Evolutionary conservation across 2,113 vertebrate genomes (phyloP), one percentile per base, ranked within the genome.

Genomic region (Tyto alba): DNA sequence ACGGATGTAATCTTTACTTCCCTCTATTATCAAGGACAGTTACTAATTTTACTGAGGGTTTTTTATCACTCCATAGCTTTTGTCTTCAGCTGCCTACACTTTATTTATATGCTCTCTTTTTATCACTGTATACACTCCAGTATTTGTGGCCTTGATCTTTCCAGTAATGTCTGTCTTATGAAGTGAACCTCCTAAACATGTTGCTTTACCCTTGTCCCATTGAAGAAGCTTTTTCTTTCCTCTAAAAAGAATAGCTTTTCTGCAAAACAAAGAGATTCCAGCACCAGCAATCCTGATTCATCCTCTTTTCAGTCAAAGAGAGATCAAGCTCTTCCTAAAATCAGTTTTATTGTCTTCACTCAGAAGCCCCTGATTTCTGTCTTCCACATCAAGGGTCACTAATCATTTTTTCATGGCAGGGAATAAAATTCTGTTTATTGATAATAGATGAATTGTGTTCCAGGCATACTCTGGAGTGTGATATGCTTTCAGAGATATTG

Each of bases 391-490:
- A 93, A 85, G 48, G 27, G 32, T 72, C 43, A 72, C 29, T 79
- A 89, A 67, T 57, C 3, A 32, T 67, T 89, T 95, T 91, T 93
- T 77, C 25, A 29, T 32, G 69, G 45, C 16, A 73, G 32, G 25
- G 36, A 85, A 88, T 69, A 88, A 91, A 87, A 48, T 87, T 27
- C 11, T 77, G 22, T 59, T 83, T 89, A 85, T 69, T 93, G 76
- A 82, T 69, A 84, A 48, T 13, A 85, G 36, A 75, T 75, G 48
- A 89, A 74, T 41, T 36, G 22, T 9, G 16, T 88, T 87, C 34
- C 66, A 88, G 53, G 20, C 10, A 68, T 64, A 21, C 21, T 82
- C 21, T 84, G n/a, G 15, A n/a, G 8, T 48, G 7, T 47, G 34
- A 71, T 68, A 26, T 60, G 5, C 32, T 73, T 80, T 90, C 63